Conservation (phyloP, 2,888 invertebrate genomes). For the Crossocerus cetratus region DNA sequence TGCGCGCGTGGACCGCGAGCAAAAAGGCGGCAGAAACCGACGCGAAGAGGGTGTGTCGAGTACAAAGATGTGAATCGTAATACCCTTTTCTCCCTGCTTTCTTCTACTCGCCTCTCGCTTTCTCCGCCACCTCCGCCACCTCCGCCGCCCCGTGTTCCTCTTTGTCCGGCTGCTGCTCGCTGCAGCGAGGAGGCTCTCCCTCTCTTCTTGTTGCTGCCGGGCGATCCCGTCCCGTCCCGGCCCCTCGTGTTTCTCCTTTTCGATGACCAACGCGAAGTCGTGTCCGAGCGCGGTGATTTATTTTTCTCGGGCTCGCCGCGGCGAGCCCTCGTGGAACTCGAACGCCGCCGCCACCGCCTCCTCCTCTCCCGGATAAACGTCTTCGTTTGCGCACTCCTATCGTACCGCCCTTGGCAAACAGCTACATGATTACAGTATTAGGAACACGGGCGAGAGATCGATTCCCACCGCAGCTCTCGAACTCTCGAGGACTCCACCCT, state of each 20-base stretch:
- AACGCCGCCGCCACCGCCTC: not conserved
- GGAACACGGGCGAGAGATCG: too few relatives aligned
- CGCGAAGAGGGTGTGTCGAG: conserved; percentile 43
- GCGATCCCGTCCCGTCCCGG: not conserved
- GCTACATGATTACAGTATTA: not conserved
- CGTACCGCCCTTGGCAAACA: not conserved
- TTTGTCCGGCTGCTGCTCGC: not conserved
- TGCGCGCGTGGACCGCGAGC: conserved; percentile 11
- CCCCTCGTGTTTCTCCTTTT: conserved; percentile 15
- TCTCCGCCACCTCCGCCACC: not conserved
- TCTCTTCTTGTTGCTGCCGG: conserved; percentile 18
- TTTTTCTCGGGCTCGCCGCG: not conserved
- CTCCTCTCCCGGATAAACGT: not conserved
- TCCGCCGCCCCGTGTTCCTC: not conserved
- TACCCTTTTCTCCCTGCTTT: conserved; percentile 27
- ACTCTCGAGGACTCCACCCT: not conserved
- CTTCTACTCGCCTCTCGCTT: not conserved
- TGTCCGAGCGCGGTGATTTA: conserved; percentile 14
- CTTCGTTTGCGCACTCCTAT: not conserved
- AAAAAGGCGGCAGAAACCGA: conserved; percentile 27
- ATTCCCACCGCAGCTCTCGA: too few relatives aligned
- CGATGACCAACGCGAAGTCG: conserved; percentile 13
- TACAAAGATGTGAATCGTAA: conserved; percentile 39
- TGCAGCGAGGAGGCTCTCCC: not conserved
- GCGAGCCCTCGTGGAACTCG: not conserved